These are phyloP conservation scores for Acipenser ruthenus DNA, from an alignment of 2,797 vertebrate species.

Conservation along the genomic window DNA sequence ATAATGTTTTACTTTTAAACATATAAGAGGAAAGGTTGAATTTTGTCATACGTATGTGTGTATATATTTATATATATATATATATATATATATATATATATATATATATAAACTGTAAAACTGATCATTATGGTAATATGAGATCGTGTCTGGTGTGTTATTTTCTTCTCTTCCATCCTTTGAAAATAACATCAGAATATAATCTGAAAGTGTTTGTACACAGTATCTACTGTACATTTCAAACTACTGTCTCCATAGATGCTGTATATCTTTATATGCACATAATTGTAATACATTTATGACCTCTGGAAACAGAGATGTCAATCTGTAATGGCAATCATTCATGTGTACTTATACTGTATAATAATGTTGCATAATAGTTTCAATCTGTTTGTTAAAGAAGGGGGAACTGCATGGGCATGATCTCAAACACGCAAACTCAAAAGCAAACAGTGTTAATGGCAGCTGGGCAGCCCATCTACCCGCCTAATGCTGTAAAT, in stretches of 20 bases:
- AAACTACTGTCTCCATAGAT: too few relatives aligned
- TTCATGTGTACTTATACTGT: not conserved
- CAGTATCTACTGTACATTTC: too few relatives aligned
- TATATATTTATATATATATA: too few relatives aligned
- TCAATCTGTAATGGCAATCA: not conserved
- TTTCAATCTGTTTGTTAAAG: slow-evolving; percentile 3
- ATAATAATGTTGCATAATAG: slow-evolving; percentile 2
- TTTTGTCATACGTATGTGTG: too few relatives aligned
- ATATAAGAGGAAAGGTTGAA: too few relatives aligned
- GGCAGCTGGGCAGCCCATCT: slow-evolving; percentile 16
- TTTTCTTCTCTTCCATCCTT: too few relatives aligned
- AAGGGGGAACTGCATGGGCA: not conserved
- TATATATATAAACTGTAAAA: not conserved
- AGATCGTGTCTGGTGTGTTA: too few relatives aligned
- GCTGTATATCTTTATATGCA: too few relatives aligned
- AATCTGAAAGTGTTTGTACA: too few relatives aligned
- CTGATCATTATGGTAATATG: too few relatives aligned
- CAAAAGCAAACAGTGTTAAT: not conserved
- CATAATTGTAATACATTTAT: not conserved
- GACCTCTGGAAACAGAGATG: not conserved
- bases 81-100: not conserved
- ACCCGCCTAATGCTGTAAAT: not conserved
- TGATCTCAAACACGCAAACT: not conserved
- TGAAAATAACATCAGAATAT: too few relatives aligned
- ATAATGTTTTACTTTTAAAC: too few relatives aligned